Evolutionary conservation across 2,888 invertebrate genomes (phyloP).

Genomic region (Steinernema carpocapsae): DNA sequence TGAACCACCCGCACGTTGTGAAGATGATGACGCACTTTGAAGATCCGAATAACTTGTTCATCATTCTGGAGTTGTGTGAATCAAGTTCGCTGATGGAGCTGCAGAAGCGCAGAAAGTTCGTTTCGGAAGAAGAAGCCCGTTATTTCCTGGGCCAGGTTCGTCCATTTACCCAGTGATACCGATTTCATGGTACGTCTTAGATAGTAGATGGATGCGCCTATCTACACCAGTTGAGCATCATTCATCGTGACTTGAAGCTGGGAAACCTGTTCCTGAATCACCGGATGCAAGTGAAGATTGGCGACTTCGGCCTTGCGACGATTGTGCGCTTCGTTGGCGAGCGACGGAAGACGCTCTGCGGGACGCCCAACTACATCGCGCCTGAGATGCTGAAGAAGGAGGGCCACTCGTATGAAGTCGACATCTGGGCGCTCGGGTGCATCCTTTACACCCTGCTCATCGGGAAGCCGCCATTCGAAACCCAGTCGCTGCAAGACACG

Average conservation of each 20-base stretch:
- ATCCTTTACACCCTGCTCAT: slow-evolving; percentile 84
- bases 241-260: slow-evolving; percentile 21
- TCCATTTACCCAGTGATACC: too few species aligned
- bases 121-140: slow-evolving; percentile 25
- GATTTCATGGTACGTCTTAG: background rate
- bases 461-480: slow-evolving; percentile 99
- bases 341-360: slow-evolving; percentile 87
- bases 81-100: slow-evolving; percentile 29
- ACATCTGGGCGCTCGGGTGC: slow-evolving; percentile 91
- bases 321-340: slow-evolving; percentile 87
- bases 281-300: slow-evolving; percentile 20
- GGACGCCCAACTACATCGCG: slow-evolving; percentile 99
- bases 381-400: slow-evolving; percentile 92
- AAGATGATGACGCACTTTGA: slow-evolving; percentile 12
- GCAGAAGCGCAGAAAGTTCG: slow-evolving; percentile 24
- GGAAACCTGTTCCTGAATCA: slow-evolving; percentile 8
- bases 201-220: slow-evolving; percentile 19
- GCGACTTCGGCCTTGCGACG: slow-evolving; percentile 88
- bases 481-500: slow-evolving; percentile 86
- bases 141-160: slow-evolving; percentile 12
- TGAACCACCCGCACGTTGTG: slow-evolving; percentile 23
- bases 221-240: slow-evolving; percentile 3
- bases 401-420: slow-evolving; percentile 97
- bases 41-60: slow-evolving; percentile 8
- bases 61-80: slow-evolving; percentile 13